These are phyloP conservation scores for Phylloscopus whistleri DNA, from an alignment of 2,113 vertebrate species.

Conservation along the genomic window DNA sequence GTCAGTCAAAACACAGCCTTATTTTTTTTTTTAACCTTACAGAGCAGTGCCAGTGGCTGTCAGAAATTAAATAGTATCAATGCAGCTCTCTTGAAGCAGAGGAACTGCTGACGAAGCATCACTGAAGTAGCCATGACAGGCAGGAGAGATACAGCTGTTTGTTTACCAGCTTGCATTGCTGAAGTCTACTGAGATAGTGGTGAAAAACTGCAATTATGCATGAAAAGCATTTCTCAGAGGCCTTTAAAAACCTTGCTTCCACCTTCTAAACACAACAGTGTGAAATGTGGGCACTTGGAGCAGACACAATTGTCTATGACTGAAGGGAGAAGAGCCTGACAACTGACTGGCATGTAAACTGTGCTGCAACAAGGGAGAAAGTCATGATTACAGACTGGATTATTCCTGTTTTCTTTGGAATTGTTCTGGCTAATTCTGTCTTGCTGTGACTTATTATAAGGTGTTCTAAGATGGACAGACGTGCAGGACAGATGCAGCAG, in stretches of 20 bases:
- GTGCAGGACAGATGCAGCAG: not conserved
- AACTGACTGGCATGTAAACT: not conserved
- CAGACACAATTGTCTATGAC: not conserved
- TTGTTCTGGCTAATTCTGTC: conserved; percentile 29
- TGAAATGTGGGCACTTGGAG: not conserved
- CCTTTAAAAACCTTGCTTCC: not conserved
- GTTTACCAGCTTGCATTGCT: not conserved
- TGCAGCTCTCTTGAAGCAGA: not conserved
- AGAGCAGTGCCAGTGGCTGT: not conserved
- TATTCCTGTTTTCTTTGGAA: conserved; percentile 14
- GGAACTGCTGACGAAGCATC: not conserved
- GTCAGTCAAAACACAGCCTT: not conserved
- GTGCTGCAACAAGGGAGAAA: not conserved
- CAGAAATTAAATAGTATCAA: not conserved
- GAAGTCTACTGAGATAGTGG: not conserved
- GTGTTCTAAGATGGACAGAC: not conserved
- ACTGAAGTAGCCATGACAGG: not conserved
- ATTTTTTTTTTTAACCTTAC: not conserved
- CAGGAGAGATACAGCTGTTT: not conserved
- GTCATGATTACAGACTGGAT: not conserved
- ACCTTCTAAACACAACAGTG: not conserved
- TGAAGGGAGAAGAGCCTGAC: not conserved
- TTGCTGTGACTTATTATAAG: conserved; percentile 8
- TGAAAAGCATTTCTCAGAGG: not conserved
- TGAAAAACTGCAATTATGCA: not conserved